These are phyloP conservation scores for Stenodema calcarata DNA, from an alignment of 2,888 invertebrate genomes.

Conservation along the genomic window DNA sequence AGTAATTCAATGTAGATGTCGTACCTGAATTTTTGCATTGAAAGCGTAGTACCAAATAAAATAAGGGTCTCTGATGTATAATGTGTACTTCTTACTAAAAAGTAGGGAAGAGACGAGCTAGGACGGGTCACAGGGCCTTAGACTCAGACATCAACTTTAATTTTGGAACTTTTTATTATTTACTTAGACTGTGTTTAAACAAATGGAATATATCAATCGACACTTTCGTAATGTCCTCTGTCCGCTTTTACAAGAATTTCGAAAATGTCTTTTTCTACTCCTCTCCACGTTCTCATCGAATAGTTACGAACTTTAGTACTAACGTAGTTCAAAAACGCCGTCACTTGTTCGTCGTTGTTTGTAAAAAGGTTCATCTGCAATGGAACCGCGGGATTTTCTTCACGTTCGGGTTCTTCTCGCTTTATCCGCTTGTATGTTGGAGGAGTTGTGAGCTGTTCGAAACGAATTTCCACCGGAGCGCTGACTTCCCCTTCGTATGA, in stretches of 20 bases:
- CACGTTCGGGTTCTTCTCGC: background rate
- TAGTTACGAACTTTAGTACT: background rate
- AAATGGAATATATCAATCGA: background rate
- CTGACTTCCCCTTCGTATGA: background rate
- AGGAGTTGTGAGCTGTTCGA: background rate
- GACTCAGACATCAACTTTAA: no score
- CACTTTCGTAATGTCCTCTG: background rate
- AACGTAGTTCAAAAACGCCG: slow-evolving; percentile 4
- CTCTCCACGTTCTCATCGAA: background rate
- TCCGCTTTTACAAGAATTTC: background rate
- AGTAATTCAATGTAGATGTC: no score
- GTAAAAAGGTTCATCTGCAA: background rate
- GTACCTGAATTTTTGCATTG: no score
- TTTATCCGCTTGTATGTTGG: background rate
- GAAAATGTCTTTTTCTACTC: background rate
- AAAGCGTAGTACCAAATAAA: no score
- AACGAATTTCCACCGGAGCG: background rate
- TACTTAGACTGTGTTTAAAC: no score
- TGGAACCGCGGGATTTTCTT: background rate
- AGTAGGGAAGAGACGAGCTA: no score
- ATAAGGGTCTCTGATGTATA: no score
- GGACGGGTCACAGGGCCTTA: no score
- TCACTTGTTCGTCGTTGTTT: background rate
- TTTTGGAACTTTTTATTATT: no score
- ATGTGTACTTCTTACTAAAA: no score